phyloP scores from a whole-genome alignment of 2,888 invertebrate genomes.

The Mimumesa dahlbomi region DNA sequence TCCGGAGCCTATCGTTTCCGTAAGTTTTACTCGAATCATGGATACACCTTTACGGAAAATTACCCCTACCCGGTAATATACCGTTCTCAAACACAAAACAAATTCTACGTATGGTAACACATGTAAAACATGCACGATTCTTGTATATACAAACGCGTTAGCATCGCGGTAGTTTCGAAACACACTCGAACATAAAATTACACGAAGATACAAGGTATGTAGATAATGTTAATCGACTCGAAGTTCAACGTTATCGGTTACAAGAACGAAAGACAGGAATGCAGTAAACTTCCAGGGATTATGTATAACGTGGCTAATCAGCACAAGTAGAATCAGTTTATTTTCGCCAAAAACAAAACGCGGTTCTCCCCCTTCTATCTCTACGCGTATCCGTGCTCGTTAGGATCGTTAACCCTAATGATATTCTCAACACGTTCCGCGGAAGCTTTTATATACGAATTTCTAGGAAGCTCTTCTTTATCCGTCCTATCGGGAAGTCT shows the following conservation, averaged over 20 bases:
- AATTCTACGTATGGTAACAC: no score
- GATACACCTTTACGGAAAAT: no score
- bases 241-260: not conserved
- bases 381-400: constrained; percentile 30
- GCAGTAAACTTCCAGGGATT: no score
- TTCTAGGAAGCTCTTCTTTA: constrained; percentile 49
- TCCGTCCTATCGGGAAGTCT: constrained; percentile 27
- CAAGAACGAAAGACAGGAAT: not conserved
- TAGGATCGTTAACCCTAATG: constrained; percentile 58
- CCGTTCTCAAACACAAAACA: no score
- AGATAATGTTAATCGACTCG: no score
- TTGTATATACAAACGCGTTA: no score
- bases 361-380: constrained; percentile 23
- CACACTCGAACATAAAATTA: no score
- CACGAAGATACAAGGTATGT: no score
- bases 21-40: not conserved
- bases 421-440: constrained; percentile 51
- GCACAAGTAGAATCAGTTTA: constrained; percentile 34
- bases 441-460: constrained; percentile 40
- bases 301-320: not conserved
- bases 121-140: no score
- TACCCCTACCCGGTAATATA: no score
- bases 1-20: not conserved
- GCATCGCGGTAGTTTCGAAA: no score
- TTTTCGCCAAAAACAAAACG: constrained; percentile 6